Evolutionary conservation across 2,888 invertebrate genomes (phyloP).

Genomic region (Drepanosiphum platanoidis): DNA sequence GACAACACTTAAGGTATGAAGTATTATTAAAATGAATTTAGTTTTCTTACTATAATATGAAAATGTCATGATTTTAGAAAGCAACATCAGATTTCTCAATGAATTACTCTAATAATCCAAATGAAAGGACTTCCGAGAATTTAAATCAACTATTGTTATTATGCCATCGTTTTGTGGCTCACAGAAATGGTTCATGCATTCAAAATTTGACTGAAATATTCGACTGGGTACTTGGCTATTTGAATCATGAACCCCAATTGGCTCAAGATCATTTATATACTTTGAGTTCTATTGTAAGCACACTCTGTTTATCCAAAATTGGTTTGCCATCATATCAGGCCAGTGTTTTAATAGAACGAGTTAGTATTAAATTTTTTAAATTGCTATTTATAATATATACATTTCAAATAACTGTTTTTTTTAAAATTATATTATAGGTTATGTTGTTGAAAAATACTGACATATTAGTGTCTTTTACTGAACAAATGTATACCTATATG

Average conservation of each 20-base stretch:
- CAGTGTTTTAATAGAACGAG: constrained; percentile 45
- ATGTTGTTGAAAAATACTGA: constrained; percentile 67
- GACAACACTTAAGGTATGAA: constrained; percentile 70
- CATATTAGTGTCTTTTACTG: constrained; percentile 65
- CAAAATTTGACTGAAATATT: constrained; percentile 50
- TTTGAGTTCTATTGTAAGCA: constrained; percentile 54
- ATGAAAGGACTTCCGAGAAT: constrained; percentile 49
- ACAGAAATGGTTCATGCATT: constrained; percentile 45
- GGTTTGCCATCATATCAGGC: constrained; percentile 50
- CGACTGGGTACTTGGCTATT: constrained; percentile 32
- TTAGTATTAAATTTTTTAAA: neutral
- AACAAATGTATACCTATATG: constrained; percentile 54
- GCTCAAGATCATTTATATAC: constrained; percentile 39
- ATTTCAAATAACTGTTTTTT: neutral
- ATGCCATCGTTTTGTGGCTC: constrained; percentile 37
- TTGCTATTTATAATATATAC: neutral
- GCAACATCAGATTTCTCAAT: constrained; percentile 43
- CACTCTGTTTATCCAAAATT: constrained; percentile 43
- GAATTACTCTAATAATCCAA: constrained; percentile 29
- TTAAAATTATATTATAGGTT: constrained; percentile 67
- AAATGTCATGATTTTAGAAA: constrained; percentile 40
- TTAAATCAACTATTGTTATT: constrained; percentile 50
- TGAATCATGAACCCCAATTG: constrained; percentile 37
- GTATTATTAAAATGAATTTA: constrained; percentile 67
- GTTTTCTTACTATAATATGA: neutral